These are phyloP conservation scores for Cheilosia vulpina DNA, from an alignment of 2,888 invertebrate genomes.

Conservation along the genomic window DNA sequence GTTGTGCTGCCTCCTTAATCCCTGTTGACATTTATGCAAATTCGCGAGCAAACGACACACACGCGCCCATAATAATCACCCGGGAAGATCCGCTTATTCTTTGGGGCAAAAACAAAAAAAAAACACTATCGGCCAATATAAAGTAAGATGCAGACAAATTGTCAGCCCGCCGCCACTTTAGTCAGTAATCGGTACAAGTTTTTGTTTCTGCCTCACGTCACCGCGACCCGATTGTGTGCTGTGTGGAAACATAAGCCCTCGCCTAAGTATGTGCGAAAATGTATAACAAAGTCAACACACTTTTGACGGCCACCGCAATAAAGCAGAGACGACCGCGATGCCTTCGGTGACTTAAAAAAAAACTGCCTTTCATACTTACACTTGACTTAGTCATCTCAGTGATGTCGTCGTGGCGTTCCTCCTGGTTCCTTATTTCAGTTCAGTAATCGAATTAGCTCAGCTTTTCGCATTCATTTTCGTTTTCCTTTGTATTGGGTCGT, in stretches of 20 bases:
- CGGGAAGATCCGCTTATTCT: not conserved
- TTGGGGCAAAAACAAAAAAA: constrained; percentile 24
- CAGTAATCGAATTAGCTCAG: constrained; percentile 67
- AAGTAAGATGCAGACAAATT: constrained; percentile 52
- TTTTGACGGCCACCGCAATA: constrained; percentile 40
- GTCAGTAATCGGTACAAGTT: constrained; percentile 34
- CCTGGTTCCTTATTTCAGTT: constrained; percentile 10
- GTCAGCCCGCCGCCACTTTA: constrained; percentile 1
- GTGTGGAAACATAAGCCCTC: constrained; percentile 44
- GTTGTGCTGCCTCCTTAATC: no score
- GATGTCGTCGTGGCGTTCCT: not conserved
- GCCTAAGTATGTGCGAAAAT: constrained; percentile 68
- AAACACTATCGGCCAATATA: constrained; percentile 45
- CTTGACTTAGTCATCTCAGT: constrained; percentile 32
- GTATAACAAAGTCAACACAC: constrained; percentile 69
- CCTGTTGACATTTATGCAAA: constrained; percentile 58
- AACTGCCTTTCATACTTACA: constrained; percentile 54
- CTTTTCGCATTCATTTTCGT: constrained; percentile 54
- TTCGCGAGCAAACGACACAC: constrained; percentile 51
- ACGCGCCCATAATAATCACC: constrained; percentile 50
- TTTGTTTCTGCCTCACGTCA: constrained; percentile 31
- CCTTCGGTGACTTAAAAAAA: constrained; percentile 40
- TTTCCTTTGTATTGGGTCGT: constrained; percentile 33
- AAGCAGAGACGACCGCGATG: not conserved
- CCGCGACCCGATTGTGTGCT: constrained; percentile 24